phyloP scores from a whole-genome alignment of 2,113 vertebrate species.

The Psittacara wagleri region DNA sequence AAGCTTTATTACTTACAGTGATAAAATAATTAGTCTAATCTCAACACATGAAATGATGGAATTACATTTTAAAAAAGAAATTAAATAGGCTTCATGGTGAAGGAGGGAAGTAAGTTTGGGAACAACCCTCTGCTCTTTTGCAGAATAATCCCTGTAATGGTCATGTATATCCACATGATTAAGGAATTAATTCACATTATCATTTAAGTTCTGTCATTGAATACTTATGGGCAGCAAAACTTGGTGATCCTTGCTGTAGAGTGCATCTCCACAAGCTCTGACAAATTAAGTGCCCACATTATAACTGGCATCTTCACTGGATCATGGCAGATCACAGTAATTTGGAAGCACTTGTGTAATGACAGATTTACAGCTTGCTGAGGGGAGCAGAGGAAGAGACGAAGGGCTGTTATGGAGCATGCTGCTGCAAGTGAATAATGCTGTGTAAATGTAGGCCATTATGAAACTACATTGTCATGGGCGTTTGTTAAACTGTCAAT shows the following conservation, averaged over 20 bases:
- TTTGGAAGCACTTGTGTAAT: conserved; percentile 56
- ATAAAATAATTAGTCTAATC: neutral
- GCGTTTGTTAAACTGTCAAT: conserved; percentile 50
- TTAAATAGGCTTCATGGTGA: neutral
- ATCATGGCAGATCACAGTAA: conserved; percentile 64
- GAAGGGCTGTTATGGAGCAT: neutral
- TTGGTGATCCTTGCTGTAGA: conserved; percentile 18
- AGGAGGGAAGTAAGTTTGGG: neutral
- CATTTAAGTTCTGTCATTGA: conserved; percentile 36
- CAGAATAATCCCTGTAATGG: neutral
- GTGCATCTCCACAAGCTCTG: conserved; percentile 43
- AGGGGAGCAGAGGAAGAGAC: conserved; percentile 31
- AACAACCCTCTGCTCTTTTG: neutral
- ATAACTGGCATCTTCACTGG: conserved; percentile 18
- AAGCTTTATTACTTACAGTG: neutral
- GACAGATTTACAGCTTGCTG: conserved; percentile 62
- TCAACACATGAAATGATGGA: neutral
- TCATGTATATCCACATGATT: conserved; percentile 10
- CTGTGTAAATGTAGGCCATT: neutral
- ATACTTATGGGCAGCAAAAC: conserved; percentile 37
- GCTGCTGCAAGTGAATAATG: conserved; percentile 28
- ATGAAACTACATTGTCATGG: neutral
- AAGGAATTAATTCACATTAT: conserved; percentile 41
- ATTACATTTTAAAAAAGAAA: neutral
- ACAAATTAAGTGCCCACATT: conserved; percentile 40